Base-by-base conservation (phyloP, 2,797 vertebrate species). In the Cyprinella venusta region DNA sequence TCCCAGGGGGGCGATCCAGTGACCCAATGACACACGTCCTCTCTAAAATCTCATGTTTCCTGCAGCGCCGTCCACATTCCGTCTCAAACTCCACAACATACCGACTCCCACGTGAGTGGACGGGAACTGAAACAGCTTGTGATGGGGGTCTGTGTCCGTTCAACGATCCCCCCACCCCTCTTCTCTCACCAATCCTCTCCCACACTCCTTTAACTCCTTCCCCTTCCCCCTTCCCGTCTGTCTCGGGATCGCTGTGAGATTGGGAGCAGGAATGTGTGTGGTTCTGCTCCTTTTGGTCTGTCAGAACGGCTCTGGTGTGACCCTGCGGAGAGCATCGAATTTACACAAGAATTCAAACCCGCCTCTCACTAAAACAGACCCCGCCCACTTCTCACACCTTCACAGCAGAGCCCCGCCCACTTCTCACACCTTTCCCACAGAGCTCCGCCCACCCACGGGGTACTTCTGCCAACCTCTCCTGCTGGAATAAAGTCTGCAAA, bases 231-330 rank as follows among this genome's bases (percentile, higher is more conserved):
- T 15, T 72, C 26, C 75, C 45, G 89, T 88, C 89, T 90, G 88
- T 86, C 85, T 90, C 87, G 85, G 88, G 89, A 89, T 52, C 89
- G 88, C 87, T 87, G 52, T 81, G 79, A 84, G 89, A 87, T 88
- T 86, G 89, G 87, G 85, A 90, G 86, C 85, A 90, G 88, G 91
- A 93, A 92, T 92, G 90, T 16, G 76, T 85, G 82, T 72, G 89
- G 86, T 67, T 52, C 48, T 74, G 24, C 45, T 81, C 71, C 42
- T 77, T 69, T 65, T 69, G 52, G 50, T 63, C 56, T 65, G 80
- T 87, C 85, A 84, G 91, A 92, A 91, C 87, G 90, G 86, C 85
- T 84, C 89, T 80, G 86, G 71, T 86, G 81, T 86, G 88, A 81
- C 86, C 77, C 75, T 18, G 80, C 52, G 36, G 88, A 86, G 88